Evolutionary conservation across 1,140 invertebrate genomes (phyloP), one percentile per base, ranked within the genome.

Genomic region (Ruditapes philippinarum): DNA sequence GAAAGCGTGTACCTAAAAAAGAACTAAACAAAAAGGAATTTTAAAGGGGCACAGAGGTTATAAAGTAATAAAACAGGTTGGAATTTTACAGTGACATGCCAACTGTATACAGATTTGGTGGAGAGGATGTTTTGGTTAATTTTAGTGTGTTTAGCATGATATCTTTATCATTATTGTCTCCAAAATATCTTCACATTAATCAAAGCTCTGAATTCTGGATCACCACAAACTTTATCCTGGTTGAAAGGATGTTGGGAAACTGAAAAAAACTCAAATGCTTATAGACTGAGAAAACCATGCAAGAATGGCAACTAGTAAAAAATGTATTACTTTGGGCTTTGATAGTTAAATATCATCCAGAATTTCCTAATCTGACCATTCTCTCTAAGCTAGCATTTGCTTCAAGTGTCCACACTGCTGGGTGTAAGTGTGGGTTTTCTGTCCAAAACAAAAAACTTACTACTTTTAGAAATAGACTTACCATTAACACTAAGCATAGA

Each of bases 291-390:
- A n/a, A 19, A n/a, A 60, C 57, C 17, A 12, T 60, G n/a, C 17
- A 60, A n/a, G 57, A 60, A 60, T 60, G 57, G 57, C 57, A 60
- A 60, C 57, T 60, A 12, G 57, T 28, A n/a, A 60, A 60, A 60
- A 11, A n/a, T 12, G 57, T 60, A n/a, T 5, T 28, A 7, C 57
- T 60, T 60, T 60, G 57, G 57, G 5, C 11, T n/a, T n/a, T 60
- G 57, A 19, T 60, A 12, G 25, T n/a, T 5, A n/a, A n/a, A 60
- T 60, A 12, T 28, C 57, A 60, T n/a, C 5, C 9, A n/a, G 57
- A 60, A 7, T 60, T 60, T n/a, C 57, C 57, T 5, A 60, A 60
- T 28, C 25, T 60, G 5, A 60, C 25, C 5, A 60, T n/a, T 19
- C 25, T 60, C 5, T 11, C 57, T 12, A 19, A n/a, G n/a, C 25